Evolutionary conservation across 2,888 invertebrate species (phyloP).

Genomic region (Altica lythri): DNA sequence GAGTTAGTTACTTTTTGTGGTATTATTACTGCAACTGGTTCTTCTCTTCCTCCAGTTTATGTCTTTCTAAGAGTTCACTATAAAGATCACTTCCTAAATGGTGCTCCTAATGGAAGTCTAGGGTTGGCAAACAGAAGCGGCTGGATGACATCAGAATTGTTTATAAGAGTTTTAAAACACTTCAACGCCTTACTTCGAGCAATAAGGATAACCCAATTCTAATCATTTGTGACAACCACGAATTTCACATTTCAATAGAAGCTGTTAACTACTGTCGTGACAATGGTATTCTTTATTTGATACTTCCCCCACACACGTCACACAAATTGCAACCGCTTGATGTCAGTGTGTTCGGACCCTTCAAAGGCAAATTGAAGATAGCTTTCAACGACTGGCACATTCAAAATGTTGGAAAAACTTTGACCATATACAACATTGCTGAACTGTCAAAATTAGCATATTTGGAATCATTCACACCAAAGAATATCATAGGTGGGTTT

Average conservation of each 20-base stretch:
- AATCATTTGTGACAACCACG: neutral
- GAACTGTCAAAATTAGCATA: neutral
- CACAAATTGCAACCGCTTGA: too few species aligned
- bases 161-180: neutral
- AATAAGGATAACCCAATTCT: neutral
- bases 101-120: neutral
- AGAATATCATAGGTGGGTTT: neutral
- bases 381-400: too few species aligned
- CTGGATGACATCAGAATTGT: neutral
- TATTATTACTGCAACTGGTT: neutral
- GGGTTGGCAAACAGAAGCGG: neutral
- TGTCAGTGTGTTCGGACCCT: too few species aligned
- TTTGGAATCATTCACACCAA: neutral
- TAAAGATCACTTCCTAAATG: neutral
- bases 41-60: neutral
- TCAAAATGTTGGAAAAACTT: too few species aligned
- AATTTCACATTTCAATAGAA: neutral
- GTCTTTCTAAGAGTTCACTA: neutral
- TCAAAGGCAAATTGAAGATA: too few species aligned
- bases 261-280: neutral
- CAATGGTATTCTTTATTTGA: neutral
- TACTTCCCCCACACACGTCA: neutral
- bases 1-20: neutral
- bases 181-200: neutral
- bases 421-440: too few species aligned